A percentile compares a stretch with the other conserved stretches of the same genome.
These are phyloP conservation scores for Coregonus ussuriensis DNA, from an alignment of 2,797 vertebrate species.

Conservation along the genomic window DNA sequence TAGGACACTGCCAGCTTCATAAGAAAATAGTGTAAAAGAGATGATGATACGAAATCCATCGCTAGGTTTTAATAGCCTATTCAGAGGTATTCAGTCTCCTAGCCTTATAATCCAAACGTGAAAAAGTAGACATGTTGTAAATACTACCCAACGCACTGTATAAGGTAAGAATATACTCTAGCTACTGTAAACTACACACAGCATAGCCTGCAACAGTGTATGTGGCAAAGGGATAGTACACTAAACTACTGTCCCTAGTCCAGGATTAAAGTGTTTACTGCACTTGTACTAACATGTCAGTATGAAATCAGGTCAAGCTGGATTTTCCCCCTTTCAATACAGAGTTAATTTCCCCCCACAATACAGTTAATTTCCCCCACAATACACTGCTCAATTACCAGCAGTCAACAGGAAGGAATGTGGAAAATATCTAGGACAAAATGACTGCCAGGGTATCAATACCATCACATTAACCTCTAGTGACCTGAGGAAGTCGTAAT, in stretches of 20 bases:
- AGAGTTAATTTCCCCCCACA: neutral
- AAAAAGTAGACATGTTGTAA: too few relatives aligned
- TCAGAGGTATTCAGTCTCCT: too few relatives aligned
- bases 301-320: neutral
- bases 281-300: neutral
- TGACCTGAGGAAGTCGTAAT: slow-evolving; percentile 36
- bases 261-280: too few relatives aligned
- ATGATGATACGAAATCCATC: neutral
- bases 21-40: slow-evolving; percentile 31
- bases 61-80: too few relatives aligned
- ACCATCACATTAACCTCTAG: slow-evolving; percentile 57
- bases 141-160: too few relatives aligned
- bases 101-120: too few relatives aligned
- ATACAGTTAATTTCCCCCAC: neutral
- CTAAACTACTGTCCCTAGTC: neutral
- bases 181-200: neutral
- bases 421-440: slow-evolving; percentile 2
- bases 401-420: slow-evolving; percentile 60
- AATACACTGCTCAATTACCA: slow-evolving; percentile 39
- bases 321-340: neutral
- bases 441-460: slow-evolving; percentile 29
- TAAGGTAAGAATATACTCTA: neutral
- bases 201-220: neutral
- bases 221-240: neutral
- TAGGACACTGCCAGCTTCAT: neutral